A percentile compares a stretch with the other conserved stretches of the same genome.
These are phyloP conservation scores for Macrosteles quadrilineatus DNA, from an alignment of 1,140 invertebrate species.

Conservation along the genomic window DNA sequence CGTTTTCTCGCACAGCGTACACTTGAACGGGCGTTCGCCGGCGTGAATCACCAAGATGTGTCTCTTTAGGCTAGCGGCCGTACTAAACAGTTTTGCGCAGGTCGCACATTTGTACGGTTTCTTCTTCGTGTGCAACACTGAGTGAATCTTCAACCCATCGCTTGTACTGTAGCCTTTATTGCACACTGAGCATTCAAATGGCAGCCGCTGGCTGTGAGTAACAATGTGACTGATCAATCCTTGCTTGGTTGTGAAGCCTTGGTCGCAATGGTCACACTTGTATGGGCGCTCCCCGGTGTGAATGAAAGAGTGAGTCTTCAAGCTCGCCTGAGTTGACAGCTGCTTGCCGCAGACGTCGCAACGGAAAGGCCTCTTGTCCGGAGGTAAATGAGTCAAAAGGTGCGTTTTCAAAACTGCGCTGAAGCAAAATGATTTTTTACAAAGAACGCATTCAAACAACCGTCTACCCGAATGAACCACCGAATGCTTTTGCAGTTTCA, in stretches of 20 bases:
- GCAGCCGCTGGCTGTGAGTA: too few relatives aligned
- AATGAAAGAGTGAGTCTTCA: slow-evolving; percentile 25
- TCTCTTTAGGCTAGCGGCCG: too few relatives aligned
- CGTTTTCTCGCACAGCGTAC: neutral
- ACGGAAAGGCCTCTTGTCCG: slow-evolving; percentile 8
- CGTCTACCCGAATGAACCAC: slow-evolving; percentile 5
- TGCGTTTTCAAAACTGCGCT: slow-evolving; percentile 4
- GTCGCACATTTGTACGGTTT: too few relatives aligned
- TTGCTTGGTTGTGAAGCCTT: neutral
- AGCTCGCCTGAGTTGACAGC: neutral
- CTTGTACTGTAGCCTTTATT: too few relatives aligned
- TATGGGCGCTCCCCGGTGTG: slow-evolving; percentile 28
- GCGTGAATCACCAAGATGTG: too few relatives aligned
- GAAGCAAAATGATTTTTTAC: slow-evolving; percentile 12
- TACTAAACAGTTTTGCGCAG: too few relatives aligned
- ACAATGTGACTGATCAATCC: too few relatives aligned
- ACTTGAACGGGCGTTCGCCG: too few relatives aligned
- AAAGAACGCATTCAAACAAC: slow-evolving; percentile 6
- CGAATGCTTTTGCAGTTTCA: slow-evolving; percentile 13
- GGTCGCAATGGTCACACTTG: slow-evolving; percentile 26
- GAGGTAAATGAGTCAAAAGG: neutral
- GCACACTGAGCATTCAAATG: too few relatives aligned
- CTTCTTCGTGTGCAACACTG: too few relatives aligned
- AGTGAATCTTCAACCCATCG: too few relatives aligned
- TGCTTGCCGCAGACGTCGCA: slow-evolving; percentile 11